Conservation (phyloP, 2,797 vertebrate genomes). For the Sitta carolinensis region DNA sequence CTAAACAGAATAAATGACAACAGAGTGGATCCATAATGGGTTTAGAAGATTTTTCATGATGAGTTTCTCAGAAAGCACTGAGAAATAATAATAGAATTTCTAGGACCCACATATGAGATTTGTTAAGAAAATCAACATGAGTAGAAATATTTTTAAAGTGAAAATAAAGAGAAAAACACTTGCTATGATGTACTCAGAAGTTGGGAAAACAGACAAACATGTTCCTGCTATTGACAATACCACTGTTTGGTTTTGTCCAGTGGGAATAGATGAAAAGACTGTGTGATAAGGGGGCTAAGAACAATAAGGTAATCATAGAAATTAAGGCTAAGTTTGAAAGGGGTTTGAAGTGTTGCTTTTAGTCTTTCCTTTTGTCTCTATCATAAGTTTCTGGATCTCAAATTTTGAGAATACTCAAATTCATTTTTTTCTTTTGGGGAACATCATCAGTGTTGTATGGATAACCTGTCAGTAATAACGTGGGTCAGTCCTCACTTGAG, state of each 20-base stretch:
- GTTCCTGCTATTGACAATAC: not conserved
- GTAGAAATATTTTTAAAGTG: not conserved
- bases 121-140: not conserved
- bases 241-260: not conserved
- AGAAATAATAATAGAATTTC: not conserved
- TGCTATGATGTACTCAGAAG: not conserved
- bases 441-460: fast-evolving
- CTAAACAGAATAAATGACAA: not conserved
- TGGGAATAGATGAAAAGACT: not conserved
- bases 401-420: not conserved
- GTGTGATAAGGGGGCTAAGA: not conserved
- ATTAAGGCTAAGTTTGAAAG: not conserved
- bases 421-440: not conserved
- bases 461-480: not conserved
- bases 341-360: not conserved
- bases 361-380: not conserved
- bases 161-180: not conserved
- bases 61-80: not conserved
- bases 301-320: not conserved
- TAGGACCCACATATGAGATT: not conserved
- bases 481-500: not conserved
- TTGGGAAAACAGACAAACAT: not conserved
- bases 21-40: not conserved
- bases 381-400: not conserved
- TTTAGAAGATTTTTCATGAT: not conserved